phyloP scores from a whole-genome alignment of 2,113 vertebrate genomes.

The Mastomys natalensis region DNA sequence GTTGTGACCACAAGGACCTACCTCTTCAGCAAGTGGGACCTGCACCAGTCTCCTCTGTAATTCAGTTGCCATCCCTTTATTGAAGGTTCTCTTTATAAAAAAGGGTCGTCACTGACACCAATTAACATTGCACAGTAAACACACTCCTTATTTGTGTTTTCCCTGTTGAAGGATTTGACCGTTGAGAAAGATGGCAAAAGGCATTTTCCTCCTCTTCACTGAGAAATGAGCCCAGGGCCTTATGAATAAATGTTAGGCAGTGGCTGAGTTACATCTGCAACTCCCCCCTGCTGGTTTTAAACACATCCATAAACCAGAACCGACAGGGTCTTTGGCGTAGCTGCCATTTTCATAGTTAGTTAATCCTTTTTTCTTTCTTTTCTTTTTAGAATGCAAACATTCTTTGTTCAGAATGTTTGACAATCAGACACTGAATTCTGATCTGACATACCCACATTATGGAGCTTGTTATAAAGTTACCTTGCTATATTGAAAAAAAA shows the following conservation, averaged over 20 bases:
- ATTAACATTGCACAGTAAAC: background rate
- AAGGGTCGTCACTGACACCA: background rate
- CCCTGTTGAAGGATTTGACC: background rate
- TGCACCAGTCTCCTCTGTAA: background rate
- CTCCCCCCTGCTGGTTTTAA: background rate
- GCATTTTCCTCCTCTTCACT: background rate
- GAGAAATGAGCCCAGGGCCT: background rate
- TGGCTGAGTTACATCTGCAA: background rate
- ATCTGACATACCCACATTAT: rapidly evolving
- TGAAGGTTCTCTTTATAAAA: background rate
- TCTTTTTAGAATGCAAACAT: background rate
- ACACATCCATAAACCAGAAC: background rate
- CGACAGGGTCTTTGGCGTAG: background rate
- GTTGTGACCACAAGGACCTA: too few species aligned
- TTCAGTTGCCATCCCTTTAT: background rate
- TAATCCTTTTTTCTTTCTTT: background rate
- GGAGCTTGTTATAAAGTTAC: background rate
- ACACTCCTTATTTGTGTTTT: background rate
- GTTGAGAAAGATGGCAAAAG: conserved; percentile 10
- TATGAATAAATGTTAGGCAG: background rate
- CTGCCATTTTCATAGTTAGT: background rate
- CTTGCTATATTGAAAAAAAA: background rate
- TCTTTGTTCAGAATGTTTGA: background rate
- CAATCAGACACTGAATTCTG: background rate
- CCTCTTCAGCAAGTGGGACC: background rate